phyloP scores from a whole-genome alignment of 2,113 vertebrate species.

The Aldabrachelys gigantea region DNA sequence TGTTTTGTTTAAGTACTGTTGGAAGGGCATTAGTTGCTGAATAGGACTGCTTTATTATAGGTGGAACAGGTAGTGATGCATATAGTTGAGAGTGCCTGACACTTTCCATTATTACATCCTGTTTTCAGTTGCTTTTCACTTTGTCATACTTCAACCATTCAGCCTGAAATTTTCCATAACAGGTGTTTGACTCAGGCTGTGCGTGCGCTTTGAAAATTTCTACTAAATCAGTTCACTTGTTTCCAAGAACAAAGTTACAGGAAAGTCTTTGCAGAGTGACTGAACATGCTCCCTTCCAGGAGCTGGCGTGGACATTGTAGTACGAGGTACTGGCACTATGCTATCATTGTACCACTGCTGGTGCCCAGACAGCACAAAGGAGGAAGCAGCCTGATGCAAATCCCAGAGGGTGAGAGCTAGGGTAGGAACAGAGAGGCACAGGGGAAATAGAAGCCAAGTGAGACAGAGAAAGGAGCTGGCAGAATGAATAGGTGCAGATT shows the following conservation, averaged over 20 bases:
- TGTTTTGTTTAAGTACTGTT: neutral
- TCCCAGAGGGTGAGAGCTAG: neutral
- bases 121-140: accelerated
- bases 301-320: neutral
- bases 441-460: neutral
- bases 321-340: neutral
- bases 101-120: neutral
- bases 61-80: neutral
- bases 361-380: neutral
- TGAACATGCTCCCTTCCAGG: neutral
- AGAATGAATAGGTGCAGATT: neutral
- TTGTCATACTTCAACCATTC: neutral
- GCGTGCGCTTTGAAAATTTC: neutral
- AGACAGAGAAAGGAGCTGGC: neutral
- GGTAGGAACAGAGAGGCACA: neutral
- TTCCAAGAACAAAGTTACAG: neutral
- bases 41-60: neutral
- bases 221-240: neutral
- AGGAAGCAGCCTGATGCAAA: neutral
- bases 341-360: neutral
- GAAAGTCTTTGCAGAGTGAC: neutral
- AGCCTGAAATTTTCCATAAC: neutral
- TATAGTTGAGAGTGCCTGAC: neutral
- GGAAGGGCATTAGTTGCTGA: neutral
- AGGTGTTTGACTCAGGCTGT: neutral